Percentiles rank a stretch among this genome's conserved stretches.
Evolutionary conservation across 2,797 vertebrate species (phyloP).

Genomic region (Xenopus petersii): DNA sequence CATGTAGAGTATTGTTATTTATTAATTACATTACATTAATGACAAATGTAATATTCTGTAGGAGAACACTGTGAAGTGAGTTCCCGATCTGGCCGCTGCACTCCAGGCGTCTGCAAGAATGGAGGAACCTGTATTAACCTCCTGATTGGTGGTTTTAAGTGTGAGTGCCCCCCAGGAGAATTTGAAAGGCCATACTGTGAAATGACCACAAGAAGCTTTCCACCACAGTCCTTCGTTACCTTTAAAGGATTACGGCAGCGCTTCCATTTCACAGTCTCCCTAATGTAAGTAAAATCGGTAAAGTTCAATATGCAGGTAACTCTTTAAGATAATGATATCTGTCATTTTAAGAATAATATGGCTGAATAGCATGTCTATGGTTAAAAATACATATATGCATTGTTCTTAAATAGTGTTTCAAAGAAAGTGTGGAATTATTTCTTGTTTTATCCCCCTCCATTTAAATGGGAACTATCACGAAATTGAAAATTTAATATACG

Average conservation of each 20-base stretch:
- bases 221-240: slow-evolving; percentile 90
- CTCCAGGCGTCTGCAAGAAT: slow-evolving; percentile 88
- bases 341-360: no score
- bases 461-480: no score
- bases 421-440: no score
- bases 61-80: slow-evolving; percentile 92
- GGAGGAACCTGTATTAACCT: slow-evolving; percentile 90
- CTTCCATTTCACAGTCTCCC: slow-evolving; percentile 93
- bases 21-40: neutral
- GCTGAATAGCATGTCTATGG: no score
- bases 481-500: no score
- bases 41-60: slow-evolving; percentile 50
- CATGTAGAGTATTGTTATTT: no score
- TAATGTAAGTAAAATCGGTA: slow-evolving; percentile 75
- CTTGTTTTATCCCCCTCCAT: no score
- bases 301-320: no score
- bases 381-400: no score
- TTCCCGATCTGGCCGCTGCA: slow-evolving; percentile 79
- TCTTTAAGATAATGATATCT: no score
- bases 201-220: slow-evolving; percentile 94
- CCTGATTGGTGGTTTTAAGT: slow-evolving; percentile 88
- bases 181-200: slow-evolving; percentile 92
- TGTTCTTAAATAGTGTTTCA: no score
- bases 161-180: slow-evolving; percentile 81
- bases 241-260: slow-evolving; percentile 93